Conservation (phyloP, 2,888 invertebrate genomes). For the Mythimna vitellina region DNA sequence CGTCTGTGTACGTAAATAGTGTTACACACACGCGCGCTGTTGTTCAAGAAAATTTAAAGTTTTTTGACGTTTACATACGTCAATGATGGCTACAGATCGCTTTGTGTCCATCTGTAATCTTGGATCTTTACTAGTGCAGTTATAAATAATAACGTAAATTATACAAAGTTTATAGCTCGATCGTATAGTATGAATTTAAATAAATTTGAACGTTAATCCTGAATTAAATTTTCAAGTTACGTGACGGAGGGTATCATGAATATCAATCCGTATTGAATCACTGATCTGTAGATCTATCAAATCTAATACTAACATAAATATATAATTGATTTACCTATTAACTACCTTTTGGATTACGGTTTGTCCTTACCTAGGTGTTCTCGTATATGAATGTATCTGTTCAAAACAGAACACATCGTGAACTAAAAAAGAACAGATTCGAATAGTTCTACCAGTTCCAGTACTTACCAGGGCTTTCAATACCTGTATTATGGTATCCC, state of each 20-base stretch:
- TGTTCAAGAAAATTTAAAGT: conserved; percentile 59
- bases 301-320: neutral
- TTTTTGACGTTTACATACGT: conserved; percentile 47
- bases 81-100: conserved; percentile 21
- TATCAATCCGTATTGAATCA: conserved; percentile 27
- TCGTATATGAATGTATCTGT: neutral
- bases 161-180: conserved; percentile 19
- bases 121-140: conserved; percentile 25
- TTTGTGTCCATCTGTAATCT: conserved; percentile 12
- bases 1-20: conserved; percentile 78
- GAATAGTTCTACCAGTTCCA: no score
- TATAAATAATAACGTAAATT: conserved; percentile 28
- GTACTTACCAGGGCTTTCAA: no score
- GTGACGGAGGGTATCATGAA: conserved; percentile 24
- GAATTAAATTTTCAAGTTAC: conserved; percentile 35
- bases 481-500: no score
- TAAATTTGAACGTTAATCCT: conserved; percentile 31
- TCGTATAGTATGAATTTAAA: conserved; percentile 39
- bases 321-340: neutral
- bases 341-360: neutral
- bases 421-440: no score
- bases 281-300: conserved; percentile 20
- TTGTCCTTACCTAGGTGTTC: neutral
- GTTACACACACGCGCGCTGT: conserved; percentile 68
- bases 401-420: neutral